Evolutionary conservation across 2,888 invertebrate species (phyloP).

Genomic region (Coleophora flavipennella): DNA sequence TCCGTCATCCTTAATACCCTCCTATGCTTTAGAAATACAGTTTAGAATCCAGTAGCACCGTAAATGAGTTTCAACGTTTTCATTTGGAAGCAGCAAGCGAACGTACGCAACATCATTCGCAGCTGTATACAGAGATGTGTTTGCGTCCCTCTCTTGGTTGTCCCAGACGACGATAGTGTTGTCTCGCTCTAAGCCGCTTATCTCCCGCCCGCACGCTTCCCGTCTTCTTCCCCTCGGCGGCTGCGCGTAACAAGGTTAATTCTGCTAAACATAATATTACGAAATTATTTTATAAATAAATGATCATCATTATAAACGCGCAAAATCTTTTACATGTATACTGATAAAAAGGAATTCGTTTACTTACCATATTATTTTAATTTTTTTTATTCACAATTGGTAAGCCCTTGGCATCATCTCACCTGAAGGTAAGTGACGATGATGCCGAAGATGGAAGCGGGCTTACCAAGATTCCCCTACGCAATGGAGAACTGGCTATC

Average conservation of each 20-base stretch:
- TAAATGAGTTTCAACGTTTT: conserved; percentile 30
- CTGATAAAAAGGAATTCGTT: too few species aligned
- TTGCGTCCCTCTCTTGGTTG: conserved; percentile 31
- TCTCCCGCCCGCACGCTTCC: conserved; percentile 66
- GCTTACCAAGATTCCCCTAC: too few species aligned
- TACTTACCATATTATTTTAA: too few species aligned
- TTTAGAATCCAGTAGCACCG: conserved; percentile 16
- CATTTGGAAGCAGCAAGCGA: conserved; percentile 23
- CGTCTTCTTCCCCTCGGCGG: conserved; percentile 44
- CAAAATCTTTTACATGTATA: too few species aligned
- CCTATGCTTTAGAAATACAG: conserved; percentile 9
- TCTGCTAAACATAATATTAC: conserved; percentile 23
- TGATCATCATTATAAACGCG: too few species aligned
- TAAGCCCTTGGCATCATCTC: too few species aligned
- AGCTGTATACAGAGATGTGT: conserved; percentile 58
- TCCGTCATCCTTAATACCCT: conserved; percentile 17
- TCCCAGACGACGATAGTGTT: conserved; percentile 18
- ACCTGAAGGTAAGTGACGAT: too few species aligned
- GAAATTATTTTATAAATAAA: too few species aligned
- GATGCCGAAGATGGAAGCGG: too few species aligned
- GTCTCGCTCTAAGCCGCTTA: conserved; percentile 65
- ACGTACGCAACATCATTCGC: conserved; percentile 55
- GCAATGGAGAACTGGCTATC: too few species aligned
- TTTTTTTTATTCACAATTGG: too few species aligned
- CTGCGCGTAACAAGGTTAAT: conserved; percentile 53